phyloP scores from a whole-genome alignment of 2,113 vertebrate species.

The Sialia sialis region DNA sequence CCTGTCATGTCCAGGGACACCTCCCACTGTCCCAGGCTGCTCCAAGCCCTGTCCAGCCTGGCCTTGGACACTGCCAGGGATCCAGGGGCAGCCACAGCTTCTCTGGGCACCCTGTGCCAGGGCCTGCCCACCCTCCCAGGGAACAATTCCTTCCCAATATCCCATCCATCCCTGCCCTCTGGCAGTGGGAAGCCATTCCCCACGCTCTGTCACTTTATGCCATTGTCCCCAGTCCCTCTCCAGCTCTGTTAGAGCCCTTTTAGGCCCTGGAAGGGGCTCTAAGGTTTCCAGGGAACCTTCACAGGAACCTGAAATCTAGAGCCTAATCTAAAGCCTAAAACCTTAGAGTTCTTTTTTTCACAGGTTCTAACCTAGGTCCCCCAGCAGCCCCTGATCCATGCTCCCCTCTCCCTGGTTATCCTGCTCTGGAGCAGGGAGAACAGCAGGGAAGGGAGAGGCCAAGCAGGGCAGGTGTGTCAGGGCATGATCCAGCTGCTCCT shows the following conservation, averaged over 20 bases:
- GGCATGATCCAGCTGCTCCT: not conserved
- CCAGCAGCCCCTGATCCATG: not conserved
- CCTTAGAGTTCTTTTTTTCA: not conserved
- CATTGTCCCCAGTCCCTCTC: not conserved
- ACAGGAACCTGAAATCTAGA: not conserved
- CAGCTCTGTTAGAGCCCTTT: accelerated
- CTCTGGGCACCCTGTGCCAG: not conserved
- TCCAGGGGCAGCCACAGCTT: not conserved
- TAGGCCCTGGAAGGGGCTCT: not conserved
- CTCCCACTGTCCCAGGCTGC: accelerated
- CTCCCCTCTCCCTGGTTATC: not conserved
- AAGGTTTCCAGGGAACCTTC: not conserved
- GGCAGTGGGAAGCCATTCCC: not conserved
- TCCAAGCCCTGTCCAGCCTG: accelerated
- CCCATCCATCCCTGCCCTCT: not conserved
- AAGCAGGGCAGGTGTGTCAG: not conserved
- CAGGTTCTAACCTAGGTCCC: not conserved
- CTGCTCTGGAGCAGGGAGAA: not conserved
- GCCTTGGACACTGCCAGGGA: not conserved
- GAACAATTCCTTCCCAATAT: not conserved
- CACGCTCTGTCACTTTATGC: accelerated
- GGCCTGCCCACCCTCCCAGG: accelerated
- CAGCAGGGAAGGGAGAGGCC: not conserved
- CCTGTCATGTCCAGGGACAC: not conserved
- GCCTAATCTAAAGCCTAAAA: not conserved